Base-by-base conservation (phyloP, 2,113 vertebrate species). In the Lepisosteus oculatus region DNA sequence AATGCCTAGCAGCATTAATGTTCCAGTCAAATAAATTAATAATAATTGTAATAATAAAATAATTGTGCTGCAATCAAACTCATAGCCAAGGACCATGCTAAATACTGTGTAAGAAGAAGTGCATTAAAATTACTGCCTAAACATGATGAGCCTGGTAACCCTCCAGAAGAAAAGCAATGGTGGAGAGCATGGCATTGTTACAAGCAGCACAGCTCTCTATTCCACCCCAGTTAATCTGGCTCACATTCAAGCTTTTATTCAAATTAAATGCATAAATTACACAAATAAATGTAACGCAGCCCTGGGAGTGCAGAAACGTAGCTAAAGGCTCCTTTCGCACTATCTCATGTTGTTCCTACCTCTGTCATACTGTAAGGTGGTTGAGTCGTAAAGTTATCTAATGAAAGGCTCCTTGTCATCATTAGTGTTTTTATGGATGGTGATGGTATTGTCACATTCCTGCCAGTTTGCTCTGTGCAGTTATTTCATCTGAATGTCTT, bases 261-360 rank as follows among this genome's bases (percentile, higher is more conserved):
- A 82, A 84, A 84, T 69, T 74, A 61, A 81, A 86, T 74, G 79
- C 84, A 82, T 88, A 86, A 83, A 88, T 86, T 77, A 79, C 72
- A 9, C 8, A 66, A 76, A 71, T 78, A 73, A 80, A 79, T 77
- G 74, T 54, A 72, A 68, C 15, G 8, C 73, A 67, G 17, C 14
- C 43, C 14, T n/a, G 47, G 57, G 70, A 79, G 75, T 82, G 65
- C 68, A 77, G 76, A 79, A 68, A 70, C 45, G 78, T 61, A 13
- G 67, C 51, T n/a, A 14, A 1, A 62, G 41, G 67, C 59, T 72
- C 42, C 56, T 59, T 70, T 70, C 59, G 61, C 62, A 43, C 66
- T 64, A 41, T 11, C n/a, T 13, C 3, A 45, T 15, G 43, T 66
- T 47, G 6, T 66, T 66, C 45, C 61, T 41, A 63, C n/a, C 61